A percentile compares a stretch with the other conserved stretches of the same genome.
Conservation (phyloP, 2,888 invertebrate species). For the Archaeoteleia sp. region DNA sequence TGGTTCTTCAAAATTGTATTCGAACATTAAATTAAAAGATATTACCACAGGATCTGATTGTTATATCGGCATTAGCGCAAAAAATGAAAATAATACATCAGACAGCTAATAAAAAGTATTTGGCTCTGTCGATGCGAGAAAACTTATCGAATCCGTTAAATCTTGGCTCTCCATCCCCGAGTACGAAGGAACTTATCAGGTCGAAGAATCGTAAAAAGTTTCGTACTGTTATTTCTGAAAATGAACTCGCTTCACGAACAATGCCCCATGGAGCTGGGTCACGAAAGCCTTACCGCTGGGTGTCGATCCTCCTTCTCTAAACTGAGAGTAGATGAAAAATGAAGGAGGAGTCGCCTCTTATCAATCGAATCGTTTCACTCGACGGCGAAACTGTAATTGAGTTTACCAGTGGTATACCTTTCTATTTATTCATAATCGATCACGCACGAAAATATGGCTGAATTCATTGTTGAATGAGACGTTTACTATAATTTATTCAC, state of each 20-base stretch:
- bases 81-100: conserved; percentile 5
- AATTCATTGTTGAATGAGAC: too few species aligned
- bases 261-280: conserved; percentile 36
- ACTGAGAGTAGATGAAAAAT: conserved; percentile 16
- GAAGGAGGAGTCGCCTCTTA: conserved; percentile 30
- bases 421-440: conserved; percentile 2
- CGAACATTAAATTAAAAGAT: too few species aligned
- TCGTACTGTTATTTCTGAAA: conserved; percentile 59
- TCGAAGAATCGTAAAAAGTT: conserved; percentile 60
- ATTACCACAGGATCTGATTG: too few species aligned
- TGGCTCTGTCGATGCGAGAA: conserved; percentile 15
- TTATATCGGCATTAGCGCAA: not conserved
- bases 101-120: conserved; percentile 1
- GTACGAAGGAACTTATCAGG: conserved; percentile 60
- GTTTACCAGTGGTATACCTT: not conserved
- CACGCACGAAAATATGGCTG: not conserved
- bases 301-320: conserved; percentile 6
- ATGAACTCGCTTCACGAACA: conserved; percentile 57
- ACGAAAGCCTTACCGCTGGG: conserved; percentile 29
- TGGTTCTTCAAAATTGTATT: too few species aligned
- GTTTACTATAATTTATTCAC: too few species aligned
- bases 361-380: conserved; percentile 35
- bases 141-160: conserved; percentile 56
- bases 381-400: conserved; percentile 30
- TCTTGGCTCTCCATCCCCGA: conserved; percentile 32